Base-by-base conservation (phyloP, 2,797 vertebrate species). In the Tragopan temminckii region DNA sequence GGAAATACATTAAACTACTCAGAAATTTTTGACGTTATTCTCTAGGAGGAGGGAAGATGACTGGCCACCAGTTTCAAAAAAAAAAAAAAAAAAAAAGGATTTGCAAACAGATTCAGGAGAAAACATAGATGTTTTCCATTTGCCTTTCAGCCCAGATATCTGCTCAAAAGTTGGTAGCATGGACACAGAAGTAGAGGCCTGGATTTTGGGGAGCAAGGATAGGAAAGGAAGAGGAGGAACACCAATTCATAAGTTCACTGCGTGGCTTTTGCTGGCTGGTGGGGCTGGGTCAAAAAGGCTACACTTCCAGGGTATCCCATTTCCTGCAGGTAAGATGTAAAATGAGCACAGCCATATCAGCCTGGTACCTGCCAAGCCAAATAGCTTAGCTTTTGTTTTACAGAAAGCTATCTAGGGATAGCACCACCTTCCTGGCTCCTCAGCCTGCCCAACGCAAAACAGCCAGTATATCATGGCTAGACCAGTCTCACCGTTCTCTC, bases 171-270 rank as follows among this genome's bases (percentile, higher is more conserved):
- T 43, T 50, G 16, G 13, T 68, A 63, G 67, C 35, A 50, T 14
- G 12, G 19, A 36, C 48, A 17, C 35, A 40, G 21, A 36, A 14
- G 20, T 15, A 52, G 27, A 88, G 7, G 5, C 53, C 29, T 94
- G 67, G 9, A 25, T 58, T 27, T 58, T 0, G 2, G 50, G 55
- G 45, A 7, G 16, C 1, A 2, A 76, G 23, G 6, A 10, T 36
- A 27, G 10, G 36, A 24, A 66, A 62, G 9, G 66, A 89, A 67
- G 9, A 46, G 38, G 23, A 71, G 25, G 9, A 12, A 36, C 38
- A 66, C 6, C 31, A 35, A 8, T 36, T 12, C 9, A 36, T 19
- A 23, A 43, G 33, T 72, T 33, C 38, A 27, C 33, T 9, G 15
- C 5, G 4, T 14, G 29, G 4, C 21, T 76, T 88, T 50, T 63